A percentile compares a stretch with the other conserved stretches of the same genome.
Conservation (phyloP, 1,140 invertebrate species). For the Aphidius gifuensis region DNA sequence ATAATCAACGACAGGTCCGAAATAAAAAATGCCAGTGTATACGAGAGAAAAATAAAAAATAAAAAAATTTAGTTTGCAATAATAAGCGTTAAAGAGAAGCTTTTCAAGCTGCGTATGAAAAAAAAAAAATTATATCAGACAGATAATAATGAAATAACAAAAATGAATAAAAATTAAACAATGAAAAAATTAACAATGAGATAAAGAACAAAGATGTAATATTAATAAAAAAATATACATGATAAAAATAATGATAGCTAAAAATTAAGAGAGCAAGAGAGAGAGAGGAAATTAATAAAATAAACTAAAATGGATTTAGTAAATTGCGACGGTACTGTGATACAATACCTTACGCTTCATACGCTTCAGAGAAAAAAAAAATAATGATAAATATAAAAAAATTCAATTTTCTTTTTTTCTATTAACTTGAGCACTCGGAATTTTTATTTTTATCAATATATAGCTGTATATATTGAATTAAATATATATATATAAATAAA, state of each 20-base stretch:
- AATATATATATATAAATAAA: too few species aligned
- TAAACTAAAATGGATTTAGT: background rate
- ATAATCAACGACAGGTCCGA: background rate
- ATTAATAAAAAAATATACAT: slow-evolving; percentile 2
- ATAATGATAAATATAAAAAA: too few species aligned
- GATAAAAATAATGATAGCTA: slow-evolving; percentile 3
- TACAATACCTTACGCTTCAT: background rate
- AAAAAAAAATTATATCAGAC: background rate
- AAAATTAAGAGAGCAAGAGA: background rate
- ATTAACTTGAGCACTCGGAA: too few species aligned
- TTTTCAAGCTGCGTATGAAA: background rate
- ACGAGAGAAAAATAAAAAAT: background rate
- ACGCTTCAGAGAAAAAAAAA: too few species aligned
- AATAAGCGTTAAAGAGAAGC: background rate
- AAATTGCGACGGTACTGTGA: slow-evolving; percentile 3
- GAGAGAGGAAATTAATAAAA: background rate
- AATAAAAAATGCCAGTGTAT: background rate
- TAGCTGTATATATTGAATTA: too few species aligned
- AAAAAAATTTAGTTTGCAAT: background rate
- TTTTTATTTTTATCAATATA: too few species aligned
- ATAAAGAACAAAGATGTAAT: slow-evolving; percentile 6
- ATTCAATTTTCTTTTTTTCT: too few species aligned
- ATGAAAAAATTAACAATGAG: background rate
- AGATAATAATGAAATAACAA: background rate
- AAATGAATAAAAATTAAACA: background rate